Base-by-base conservation (phyloP, 1,140 invertebrate genomes). In the Tribolium castaneum region DNA sequence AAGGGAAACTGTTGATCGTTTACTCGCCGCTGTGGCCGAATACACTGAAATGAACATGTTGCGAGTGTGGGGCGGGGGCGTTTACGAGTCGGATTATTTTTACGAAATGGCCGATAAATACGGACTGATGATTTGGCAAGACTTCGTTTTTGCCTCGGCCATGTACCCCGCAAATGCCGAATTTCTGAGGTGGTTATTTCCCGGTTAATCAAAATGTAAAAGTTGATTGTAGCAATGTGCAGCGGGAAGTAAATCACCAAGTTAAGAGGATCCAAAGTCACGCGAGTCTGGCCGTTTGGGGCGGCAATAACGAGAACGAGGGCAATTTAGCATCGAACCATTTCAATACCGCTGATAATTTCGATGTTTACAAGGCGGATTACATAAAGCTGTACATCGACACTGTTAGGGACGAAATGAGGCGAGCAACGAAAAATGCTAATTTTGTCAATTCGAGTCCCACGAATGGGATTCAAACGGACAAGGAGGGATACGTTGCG, bases 231-330 rank as follows among this genome's bases (percentile, higher is more conserved):
- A 82, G 80, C 6, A 80, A 80, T 39, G 96, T 99, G 0, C 85
- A 86, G 30, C 84, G 87, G 12, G 99, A 99, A 90, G 89, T 99
- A 4, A 87, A 87, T 16, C 93, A 98, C 83, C 97, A 98, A 87
- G 91, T 98, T 0, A 88, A 91, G 75, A 89, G 97, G 75, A 87
- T 99, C 4, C 94, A 96, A 79, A 91, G 95, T 86, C 97, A 99
- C 88, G 90, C 98, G 0, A 97, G 94, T 71, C 91, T 99, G 54
- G 92, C 96, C 0, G 80, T 98, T 0, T 96, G 96, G 93, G 94
- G 96, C 7, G 97, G 96, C 3, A 99, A 99, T 86, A 99, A 99
- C 87, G 98, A 99, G 88, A 99, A 99, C 86, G 98, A 99, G 90
- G 93, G 91, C 22, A 97, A 96, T 0, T 86, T 99, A 1, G 89